phyloP scores from a whole-genome alignment of 2,888 invertebrate genomes.

The Eristalis tenax region DNA sequence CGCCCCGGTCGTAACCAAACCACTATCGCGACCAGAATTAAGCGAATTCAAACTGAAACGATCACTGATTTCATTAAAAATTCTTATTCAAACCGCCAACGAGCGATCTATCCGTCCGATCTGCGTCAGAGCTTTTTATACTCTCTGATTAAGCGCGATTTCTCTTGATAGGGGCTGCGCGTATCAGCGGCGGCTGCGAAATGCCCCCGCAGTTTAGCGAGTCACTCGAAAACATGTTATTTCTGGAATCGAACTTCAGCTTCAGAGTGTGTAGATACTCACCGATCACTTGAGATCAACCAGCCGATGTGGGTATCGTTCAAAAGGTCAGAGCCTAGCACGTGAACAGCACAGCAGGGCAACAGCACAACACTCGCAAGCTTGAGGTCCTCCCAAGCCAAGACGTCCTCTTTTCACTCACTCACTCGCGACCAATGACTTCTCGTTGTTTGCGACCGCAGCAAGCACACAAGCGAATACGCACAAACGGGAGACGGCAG shows the following conservation, averaged over 20 bases:
- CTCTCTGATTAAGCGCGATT: conserved; percentile 7
- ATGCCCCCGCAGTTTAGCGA: neutral
- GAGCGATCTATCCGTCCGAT: neutral
- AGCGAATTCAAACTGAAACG: conserved; percentile 18
- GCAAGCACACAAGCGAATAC: neutral
- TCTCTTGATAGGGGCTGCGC: neutral
- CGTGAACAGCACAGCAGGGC: neutral
- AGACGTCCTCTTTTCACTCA: neutral
- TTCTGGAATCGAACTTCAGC: conserved; percentile 4
- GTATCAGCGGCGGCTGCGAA: neutral
- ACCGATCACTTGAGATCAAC: conserved; percentile 4
- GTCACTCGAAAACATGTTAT: conserved; percentile 18
- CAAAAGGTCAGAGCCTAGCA: neutral
- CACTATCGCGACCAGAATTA: conserved; percentile 2
- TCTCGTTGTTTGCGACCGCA: neutral
- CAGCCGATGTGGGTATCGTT: neutral
- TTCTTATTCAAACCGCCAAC: conserved; percentile 30
- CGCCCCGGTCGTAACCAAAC: no score
- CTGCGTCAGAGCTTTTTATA: conserved; percentile 41
- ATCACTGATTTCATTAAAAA: conserved; percentile 15
- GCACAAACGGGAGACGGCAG: neutral
- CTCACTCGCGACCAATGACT: neutral
- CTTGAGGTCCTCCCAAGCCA: neutral
- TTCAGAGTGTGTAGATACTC: neutral
- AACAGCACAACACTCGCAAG: neutral